phyloP scores from a whole-genome alignment of 2,888 invertebrate genomes.

The Chloroclysta siterata region DNA sequence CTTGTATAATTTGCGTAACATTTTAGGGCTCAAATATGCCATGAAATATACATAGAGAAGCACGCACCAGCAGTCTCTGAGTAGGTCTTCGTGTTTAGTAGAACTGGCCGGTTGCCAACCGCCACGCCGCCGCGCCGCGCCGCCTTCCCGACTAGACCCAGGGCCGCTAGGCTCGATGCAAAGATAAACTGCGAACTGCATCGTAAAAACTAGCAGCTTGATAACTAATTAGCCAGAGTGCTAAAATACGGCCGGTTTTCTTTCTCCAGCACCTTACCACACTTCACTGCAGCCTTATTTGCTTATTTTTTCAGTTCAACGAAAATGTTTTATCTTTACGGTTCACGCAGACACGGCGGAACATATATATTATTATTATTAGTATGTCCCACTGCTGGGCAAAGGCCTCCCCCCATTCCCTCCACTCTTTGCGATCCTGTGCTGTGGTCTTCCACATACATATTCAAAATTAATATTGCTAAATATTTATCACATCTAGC shows the following conservation, averaged over 20 bases:
- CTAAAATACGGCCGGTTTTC: slow-evolving; percentile 39
- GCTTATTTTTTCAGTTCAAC: not conserved
- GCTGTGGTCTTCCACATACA: too few relatives aligned
- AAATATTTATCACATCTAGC: too few relatives aligned
- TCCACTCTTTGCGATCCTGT: too few relatives aligned
- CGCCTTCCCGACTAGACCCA: slow-evolving; percentile 53
- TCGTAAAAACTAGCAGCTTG: slow-evolving; percentile 48
- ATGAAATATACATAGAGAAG: slow-evolving; percentile 22
- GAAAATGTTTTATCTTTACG: not conserved
- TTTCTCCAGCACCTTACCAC: not conserved
- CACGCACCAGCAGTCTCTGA: slow-evolving; percentile 32
- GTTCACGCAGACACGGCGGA: not conserved
- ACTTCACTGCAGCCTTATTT: slow-evolving; percentile 3
- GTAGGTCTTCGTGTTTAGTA: slow-evolving; percentile 48
- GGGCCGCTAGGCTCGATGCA: slow-evolving; percentile 53
- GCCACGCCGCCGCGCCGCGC: slow-evolving; percentile 23
- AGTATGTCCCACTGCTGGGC: too few relatives aligned
- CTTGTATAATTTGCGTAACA: slow-evolving; percentile 3
- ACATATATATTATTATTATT: too few relatives aligned
- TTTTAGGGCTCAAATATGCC: slow-evolving; percentile 13
- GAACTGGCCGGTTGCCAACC: slow-evolving; percentile 59
- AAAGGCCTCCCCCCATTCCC: too few relatives aligned
- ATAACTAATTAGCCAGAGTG: slow-evolving; percentile 52
- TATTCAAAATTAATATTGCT: too few relatives aligned
- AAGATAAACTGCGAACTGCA: slow-evolving; percentile 57